Evolutionary conservation across 2,797 vertebrate genomes (phyloP).

Genomic region (Cephalopachus bancanus): DNA sequence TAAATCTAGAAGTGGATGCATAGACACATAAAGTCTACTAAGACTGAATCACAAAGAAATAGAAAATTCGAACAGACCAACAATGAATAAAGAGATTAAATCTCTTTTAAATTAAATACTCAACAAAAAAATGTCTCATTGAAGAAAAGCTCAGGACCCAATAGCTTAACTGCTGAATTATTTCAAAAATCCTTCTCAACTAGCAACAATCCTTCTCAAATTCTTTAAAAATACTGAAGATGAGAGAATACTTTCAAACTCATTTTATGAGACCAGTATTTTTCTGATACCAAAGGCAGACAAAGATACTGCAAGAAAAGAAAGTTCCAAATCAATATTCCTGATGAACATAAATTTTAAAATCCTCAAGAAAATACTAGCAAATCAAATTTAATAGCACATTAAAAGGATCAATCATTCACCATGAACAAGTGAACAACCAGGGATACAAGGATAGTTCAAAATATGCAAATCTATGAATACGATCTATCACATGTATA

Average conservation of each 20-base stretch:
- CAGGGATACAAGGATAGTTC: neutral
- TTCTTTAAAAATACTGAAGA: neutral
- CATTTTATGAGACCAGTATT: neutral
- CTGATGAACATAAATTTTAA: neutral
- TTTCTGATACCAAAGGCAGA: neutral
- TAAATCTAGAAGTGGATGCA: neutral
- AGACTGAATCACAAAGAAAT: neutral
- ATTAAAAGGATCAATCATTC: neutral
- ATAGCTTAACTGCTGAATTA: neutral
- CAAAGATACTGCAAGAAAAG: neutral
- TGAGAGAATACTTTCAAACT: neutral
- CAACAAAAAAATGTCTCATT: neutral
- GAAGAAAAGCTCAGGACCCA: neutral
- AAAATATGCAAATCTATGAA: neutral
- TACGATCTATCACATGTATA: neutral
- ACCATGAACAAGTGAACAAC: neutral
- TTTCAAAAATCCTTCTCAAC: neutral
- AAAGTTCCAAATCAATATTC: neutral
- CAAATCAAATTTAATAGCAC: neutral
- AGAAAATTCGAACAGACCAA: neutral
- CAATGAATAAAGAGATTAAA: neutral
- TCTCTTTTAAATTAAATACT: no score
- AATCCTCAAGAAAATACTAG: neutral
- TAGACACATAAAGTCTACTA: neutral
- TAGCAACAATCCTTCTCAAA: neutral